These are phyloP conservation scores for Hydrocynus forskahlii DNA, from an alignment of 2,797 vertebrate genomes.

Conservation along the genomic window DNA sequence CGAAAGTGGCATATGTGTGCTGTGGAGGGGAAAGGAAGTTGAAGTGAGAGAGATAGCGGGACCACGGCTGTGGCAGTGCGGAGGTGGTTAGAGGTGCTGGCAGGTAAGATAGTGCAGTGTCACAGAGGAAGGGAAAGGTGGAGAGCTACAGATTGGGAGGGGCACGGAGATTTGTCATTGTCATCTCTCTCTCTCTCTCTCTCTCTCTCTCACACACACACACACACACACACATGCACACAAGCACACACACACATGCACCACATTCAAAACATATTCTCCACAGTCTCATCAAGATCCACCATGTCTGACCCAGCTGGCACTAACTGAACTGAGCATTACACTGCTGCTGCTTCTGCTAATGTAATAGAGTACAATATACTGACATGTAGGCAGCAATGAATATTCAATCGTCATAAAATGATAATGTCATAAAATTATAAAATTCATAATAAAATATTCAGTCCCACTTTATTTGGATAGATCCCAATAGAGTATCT, in stretches of 20 bases:
- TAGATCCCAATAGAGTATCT: no score
- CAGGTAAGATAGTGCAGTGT: constrained; percentile 52
- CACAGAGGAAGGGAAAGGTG: constrained; percentile 10
- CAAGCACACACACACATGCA: background rate
- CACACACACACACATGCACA: background rate
- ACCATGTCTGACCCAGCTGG: background rate
- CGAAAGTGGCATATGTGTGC: constrained; percentile 15
- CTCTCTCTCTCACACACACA: background rate
- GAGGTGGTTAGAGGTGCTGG: constrained; percentile 63
- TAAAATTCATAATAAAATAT: background rate
- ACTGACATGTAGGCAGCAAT: background rate
- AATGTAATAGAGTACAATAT: background rate
- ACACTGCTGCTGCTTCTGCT: background rate
- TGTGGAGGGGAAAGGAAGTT: constrained; percentile 17
- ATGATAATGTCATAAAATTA: no score
- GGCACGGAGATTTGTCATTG: constrained; percentile 30
- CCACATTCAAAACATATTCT: background rate
- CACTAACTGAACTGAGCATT: background rate
- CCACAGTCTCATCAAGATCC: background rate
- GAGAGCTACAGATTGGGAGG: constrained; percentile 15
- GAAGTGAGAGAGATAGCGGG: constrained; percentile 18
- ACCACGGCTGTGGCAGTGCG: constrained; percentile 40
- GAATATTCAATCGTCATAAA: background rate
- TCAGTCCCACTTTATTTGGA: no score
- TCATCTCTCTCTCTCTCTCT: constrained; percentile 24